A percentile compares a stretch with the other conserved stretches of the same genome.
Conservation (phyloP, 2,113 vertebrate species). For the Poecile atricapillus region DNA sequence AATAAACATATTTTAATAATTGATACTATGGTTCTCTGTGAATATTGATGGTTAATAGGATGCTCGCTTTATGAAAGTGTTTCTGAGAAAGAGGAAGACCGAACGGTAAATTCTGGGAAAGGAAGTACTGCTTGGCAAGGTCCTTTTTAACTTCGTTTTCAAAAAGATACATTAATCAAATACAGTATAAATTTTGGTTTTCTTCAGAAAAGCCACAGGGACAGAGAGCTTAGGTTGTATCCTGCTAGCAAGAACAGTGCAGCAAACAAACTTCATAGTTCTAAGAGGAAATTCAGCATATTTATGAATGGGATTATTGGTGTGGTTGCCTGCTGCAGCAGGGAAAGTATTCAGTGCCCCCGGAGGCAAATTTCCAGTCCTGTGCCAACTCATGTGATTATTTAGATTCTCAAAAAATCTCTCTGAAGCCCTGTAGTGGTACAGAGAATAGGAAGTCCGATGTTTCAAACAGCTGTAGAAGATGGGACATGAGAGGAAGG, state of each 20-base stretch:
- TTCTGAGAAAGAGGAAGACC: constrained; percentile 13
- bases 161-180: not conserved
- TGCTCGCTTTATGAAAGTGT: not conserved
- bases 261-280: not conserved
- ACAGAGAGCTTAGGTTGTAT: not conserved
- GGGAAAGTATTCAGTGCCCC: constrained; percentile 33
- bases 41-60: not conserved
- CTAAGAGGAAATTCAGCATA: not conserved
- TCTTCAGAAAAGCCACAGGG: not conserved
- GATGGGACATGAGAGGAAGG: not conserved
- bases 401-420: not conserved
- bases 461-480: not conserved
- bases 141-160: not conserved
- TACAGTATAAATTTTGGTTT: not conserved
- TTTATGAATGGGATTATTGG: constrained; percentile 48
- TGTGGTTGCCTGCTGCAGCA: constrained; percentile 15
- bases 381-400: constrained; percentile 20
- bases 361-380: constrained; percentile 22
- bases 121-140: not conserved
- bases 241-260: not conserved
- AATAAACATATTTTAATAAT: not conserved
- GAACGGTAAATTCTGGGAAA: not conserved
- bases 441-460: not conserved
- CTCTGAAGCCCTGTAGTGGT: not conserved
- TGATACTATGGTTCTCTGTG: not conserved